phyloP scores from a whole-genome alignment of 2,888 invertebrate species.

The Trissolcus japonicus region DNA sequence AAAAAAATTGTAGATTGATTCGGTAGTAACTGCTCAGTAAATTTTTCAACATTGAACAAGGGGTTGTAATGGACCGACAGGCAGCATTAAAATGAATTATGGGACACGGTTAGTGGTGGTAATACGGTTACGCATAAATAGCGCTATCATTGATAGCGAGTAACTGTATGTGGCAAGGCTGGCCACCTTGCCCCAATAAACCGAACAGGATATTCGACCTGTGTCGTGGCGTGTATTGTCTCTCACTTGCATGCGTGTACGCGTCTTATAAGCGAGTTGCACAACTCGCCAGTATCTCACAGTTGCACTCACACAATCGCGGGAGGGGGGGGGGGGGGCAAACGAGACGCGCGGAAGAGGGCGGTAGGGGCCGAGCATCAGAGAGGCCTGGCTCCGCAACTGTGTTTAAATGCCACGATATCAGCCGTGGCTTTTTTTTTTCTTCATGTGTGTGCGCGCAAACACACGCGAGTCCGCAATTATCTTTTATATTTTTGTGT shows the following conservation, averaged over 20 bases:
- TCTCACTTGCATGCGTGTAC: conserved; percentile 59
- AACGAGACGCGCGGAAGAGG: conserved; percentile 15
- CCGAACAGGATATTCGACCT: conserved; percentile 71
- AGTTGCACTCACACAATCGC: conserved; percentile 36
- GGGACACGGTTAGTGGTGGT: too few relatives aligned
- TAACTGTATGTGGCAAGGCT: conserved; percentile 70
- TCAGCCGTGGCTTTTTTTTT: background rate
- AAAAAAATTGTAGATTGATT: too few relatives aligned
- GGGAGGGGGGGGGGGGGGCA: background rate
- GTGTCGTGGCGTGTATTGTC: conserved; percentile 56
- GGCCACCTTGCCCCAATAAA: conserved; percentile 72
- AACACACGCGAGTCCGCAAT: conserved; percentile 46
- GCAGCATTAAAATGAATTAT: background rate
- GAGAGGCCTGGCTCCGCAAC: conserved; percentile 37
- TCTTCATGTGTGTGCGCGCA: conserved; percentile 25
- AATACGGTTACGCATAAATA: conserved; percentile 37
- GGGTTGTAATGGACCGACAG: too few relatives aligned
- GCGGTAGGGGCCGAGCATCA: conserved; percentile 29
- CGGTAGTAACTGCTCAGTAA: too few relatives aligned
- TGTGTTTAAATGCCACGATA: conserved; percentile 51
- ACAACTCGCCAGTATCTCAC: conserved; percentile 61
- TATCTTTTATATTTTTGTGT: conserved; percentile 23
- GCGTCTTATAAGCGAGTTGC: conserved; percentile 60
- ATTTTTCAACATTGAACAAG: too few relatives aligned
- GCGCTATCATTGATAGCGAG: conserved; percentile 64